A percentile compares a stretch with the other conserved stretches of the same genome.
phyloP scores from a whole-genome alignment of 2,888 invertebrate genomes.

The Mythimna loreyi region DNA sequence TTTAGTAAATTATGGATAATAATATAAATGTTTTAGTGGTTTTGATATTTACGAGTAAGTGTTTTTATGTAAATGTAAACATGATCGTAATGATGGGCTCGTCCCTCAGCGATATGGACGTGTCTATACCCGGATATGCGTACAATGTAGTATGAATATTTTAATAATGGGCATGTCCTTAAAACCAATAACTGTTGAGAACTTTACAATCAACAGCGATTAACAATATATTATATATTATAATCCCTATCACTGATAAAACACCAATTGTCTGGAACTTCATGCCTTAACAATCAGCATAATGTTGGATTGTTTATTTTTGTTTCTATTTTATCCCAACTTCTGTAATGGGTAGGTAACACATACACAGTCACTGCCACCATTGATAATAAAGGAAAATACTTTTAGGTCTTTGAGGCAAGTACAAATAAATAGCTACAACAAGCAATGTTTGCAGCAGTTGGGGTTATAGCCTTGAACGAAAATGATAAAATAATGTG shows the following conservation, averaged over 20 bases:
- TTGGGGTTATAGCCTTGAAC: background rate
- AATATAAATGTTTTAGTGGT: background rate
- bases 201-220: no score
- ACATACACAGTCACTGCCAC: background rate
- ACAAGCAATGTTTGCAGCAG: background rate
- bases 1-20: slow-evolving; percentile 21
- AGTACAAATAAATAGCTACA: background rate
- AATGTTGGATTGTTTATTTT: background rate
- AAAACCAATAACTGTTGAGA: no score
- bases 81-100: background rate
- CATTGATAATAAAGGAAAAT: background rate
- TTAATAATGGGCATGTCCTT: no score
- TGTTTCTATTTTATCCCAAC: background rate
- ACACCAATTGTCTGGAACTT: no score
- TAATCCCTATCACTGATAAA: no score
- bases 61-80: background rate
- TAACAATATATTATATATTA: no score
- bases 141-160: no score
- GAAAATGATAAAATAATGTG: background rate
- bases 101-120: background rate
- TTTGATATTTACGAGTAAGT: slow-evolving; percentile 38
- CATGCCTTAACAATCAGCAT: no score
- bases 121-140: no score
- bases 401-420: background rate
- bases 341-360: background rate